These are phyloP conservation scores for Sminthurides aquaticus DNA, from an alignment of 2,888 invertebrate species.

Conservation along the genomic window DNA sequence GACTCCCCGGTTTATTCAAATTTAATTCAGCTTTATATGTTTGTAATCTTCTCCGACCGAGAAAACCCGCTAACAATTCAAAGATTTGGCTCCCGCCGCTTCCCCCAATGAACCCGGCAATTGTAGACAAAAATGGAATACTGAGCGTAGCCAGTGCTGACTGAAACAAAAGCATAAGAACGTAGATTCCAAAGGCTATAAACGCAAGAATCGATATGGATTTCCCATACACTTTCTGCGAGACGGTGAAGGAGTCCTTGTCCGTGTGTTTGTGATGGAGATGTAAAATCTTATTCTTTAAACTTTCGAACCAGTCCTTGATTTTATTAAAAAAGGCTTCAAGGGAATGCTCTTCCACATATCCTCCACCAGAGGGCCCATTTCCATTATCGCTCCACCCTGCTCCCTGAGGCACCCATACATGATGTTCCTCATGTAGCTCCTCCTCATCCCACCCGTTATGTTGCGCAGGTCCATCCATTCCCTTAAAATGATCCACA, in stretches of 20 bases:
- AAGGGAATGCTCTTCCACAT: not conserved
- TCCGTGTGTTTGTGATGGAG: not conserved
- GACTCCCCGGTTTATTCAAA: not conserved
- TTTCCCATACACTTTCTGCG: conserved; percentile 12
- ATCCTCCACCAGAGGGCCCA: no score
- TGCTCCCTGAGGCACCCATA: no score
- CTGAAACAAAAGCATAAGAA: conserved; percentile 15
- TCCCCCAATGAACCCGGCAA: not conserved
- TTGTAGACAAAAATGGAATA: conserved; percentile 11
- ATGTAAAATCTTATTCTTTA: not conserved
- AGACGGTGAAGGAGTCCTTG: not conserved
- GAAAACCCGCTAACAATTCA: not conserved
- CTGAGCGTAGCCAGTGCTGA: conserved; percentile 8
- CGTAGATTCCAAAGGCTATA: conserved; percentile 15
- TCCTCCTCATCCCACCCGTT: no score
- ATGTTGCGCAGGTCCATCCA: no score
- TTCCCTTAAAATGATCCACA: no score
- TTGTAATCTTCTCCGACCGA: not conserved
- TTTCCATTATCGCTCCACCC: no score
- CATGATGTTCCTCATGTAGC: no score
- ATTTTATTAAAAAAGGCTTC: not conserved
- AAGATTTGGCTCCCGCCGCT: not conserved
- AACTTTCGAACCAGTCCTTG: conserved; percentile 1
- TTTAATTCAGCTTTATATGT: not conserved
- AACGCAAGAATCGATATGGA: conserved; percentile 17